Evolutionary conservation across 2,888 invertebrate genomes (phyloP).

Genomic region (Parascotia fuliginaria): DNA sequence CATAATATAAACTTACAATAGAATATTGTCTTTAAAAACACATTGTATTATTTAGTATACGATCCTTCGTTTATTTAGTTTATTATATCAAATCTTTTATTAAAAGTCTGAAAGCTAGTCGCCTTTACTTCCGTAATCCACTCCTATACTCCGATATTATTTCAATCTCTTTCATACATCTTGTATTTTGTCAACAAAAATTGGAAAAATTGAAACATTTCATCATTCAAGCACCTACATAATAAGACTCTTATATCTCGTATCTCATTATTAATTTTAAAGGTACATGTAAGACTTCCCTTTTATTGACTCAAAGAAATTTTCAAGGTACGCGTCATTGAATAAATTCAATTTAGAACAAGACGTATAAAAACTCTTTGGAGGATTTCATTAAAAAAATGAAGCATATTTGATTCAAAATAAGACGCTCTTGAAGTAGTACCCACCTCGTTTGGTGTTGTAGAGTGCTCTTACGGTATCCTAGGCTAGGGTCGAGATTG

Average conservation of each 20-base stretch:
- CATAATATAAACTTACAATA: too few species aligned
- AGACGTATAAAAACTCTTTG: conserved; percentile 23
- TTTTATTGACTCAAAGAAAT: conserved; percentile 41
- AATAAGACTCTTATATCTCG: conserved; percentile 46
- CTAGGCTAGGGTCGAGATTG: conserved; percentile 31
- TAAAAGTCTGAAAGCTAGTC: not conserved
- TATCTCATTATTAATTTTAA: conserved; percentile 47
- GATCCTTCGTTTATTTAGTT: too few species aligned
- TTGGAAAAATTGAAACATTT: conserved; percentile 25
- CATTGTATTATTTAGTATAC: too few species aligned
- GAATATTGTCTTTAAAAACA: too few species aligned
- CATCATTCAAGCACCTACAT: conserved; percentile 21
- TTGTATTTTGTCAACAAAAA: conserved; percentile 8
- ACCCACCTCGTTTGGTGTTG: conserved; percentile 37
- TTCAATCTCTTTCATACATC: conserved; percentile 1
- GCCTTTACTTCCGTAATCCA: not conserved
- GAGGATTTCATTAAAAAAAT: conserved; percentile 53
- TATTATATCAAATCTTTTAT: not conserved
- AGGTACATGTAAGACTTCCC: conserved; percentile 42
- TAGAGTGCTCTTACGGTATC: conserved; percentile 40
- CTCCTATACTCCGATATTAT: not conserved
- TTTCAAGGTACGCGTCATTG: conserved; percentile 38
- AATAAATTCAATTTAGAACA: conserved; percentile 43
- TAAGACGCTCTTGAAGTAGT: conserved; percentile 34
- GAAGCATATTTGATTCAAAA: conserved; percentile 52